phyloP scores from a whole-genome alignment of 2,797 vertebrate species.

The Prunella strophiata region DNA sequence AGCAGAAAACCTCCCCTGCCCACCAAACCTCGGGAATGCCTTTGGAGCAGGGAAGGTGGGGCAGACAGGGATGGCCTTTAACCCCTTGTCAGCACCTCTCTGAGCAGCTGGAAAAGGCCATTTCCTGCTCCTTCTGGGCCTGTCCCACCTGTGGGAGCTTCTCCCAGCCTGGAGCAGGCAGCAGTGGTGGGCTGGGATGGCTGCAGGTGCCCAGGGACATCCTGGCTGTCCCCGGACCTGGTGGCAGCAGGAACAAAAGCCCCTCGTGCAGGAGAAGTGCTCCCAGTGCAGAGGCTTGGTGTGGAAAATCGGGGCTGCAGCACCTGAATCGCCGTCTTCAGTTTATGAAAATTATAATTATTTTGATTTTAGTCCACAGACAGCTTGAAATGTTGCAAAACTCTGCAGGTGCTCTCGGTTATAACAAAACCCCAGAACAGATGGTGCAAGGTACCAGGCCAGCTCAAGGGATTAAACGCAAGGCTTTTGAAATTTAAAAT shows the following conservation, averaged over 20 bases:
- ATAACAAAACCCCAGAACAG: conserved; percentile 83
- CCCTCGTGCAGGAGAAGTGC: background rate
- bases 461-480: conserved; percentile 83
- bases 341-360: conserved; percentile 82
- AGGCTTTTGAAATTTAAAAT: conserved; percentile 85
- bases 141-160: background rate
- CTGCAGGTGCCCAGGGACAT: fast-evolving
- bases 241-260: conserved; percentile 12
- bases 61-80: background rate
- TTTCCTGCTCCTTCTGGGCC: background rate
- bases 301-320: conserved; percentile 53
- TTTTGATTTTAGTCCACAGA: conserved; percentile 80
- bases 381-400: conserved; percentile 85
- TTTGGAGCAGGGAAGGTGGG: background rate
- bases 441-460: conserved; percentile 83
- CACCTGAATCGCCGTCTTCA: conserved; percentile 65
- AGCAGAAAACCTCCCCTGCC: background rate
- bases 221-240: fast-evolving
- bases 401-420: conserved; percentile 81
- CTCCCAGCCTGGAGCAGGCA: background rate
- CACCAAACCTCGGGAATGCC: fast-evolving
- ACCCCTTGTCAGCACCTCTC: background rate
- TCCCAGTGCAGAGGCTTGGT: background rate
- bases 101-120: background rate
- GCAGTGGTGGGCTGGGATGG: fast-evolving